Conservation (phyloP, 2,113 vertebrate species). For the Micronycteris hirsuta region DNA sequence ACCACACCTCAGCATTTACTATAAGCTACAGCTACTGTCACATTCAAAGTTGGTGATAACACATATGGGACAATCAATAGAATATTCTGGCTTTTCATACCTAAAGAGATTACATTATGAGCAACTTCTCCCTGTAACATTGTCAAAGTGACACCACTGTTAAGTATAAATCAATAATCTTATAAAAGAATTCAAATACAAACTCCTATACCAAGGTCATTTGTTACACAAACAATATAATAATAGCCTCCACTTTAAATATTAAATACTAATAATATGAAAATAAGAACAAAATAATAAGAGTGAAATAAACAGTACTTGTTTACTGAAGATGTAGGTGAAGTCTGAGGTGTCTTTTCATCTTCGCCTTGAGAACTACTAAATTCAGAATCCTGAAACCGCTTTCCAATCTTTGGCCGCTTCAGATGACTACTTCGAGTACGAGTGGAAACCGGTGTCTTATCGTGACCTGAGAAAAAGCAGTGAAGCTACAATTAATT, state of each 20-base stretch:
- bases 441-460: constrained; percentile 52
- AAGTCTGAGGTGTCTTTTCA: constrained; percentile 38
- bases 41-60: constrained; percentile 1
- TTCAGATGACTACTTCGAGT: constrained; percentile 77
- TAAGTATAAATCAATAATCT: neutral
- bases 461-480: constrained; percentile 64
- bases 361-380: constrained; percentile 58
- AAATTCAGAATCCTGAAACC: constrained; percentile 57
- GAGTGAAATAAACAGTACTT: constrained; percentile 69
- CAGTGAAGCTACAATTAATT: neutral
- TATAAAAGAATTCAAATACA: neutral
- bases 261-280: neutral
- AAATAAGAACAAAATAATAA: neutral
- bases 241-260: neutral
- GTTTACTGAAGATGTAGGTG: constrained; percentile 53
- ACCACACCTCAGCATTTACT: neutral
- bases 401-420: constrained; percentile 75
- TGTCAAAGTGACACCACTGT: neutral
- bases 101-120: neutral
- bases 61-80: neutral
- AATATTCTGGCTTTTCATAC: neutral
- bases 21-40: neutral
- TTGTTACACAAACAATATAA: neutral
- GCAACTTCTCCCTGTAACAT: neutral
- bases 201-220: neutral